Percentiles rank a stretch among this genome's conserved stretches.
Conservation (phyloP, 2,797 vertebrate species). For the Paratrypauchen microcephalus region DNA sequence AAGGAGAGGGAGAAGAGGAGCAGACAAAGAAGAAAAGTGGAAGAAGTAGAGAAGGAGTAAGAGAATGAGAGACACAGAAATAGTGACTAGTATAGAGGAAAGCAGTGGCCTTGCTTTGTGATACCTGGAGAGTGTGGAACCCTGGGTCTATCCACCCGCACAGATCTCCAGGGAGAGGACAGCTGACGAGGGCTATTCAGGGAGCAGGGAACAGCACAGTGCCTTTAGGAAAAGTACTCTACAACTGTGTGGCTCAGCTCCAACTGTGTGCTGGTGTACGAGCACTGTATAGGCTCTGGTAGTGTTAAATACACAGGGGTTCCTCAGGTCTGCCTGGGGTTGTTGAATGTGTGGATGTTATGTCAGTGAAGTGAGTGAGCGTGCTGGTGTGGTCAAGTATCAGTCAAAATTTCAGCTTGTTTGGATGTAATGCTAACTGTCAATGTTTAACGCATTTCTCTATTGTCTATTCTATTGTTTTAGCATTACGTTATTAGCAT, state of each 20-base stretch:
- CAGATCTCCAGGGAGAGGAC: constrained; percentile 56
- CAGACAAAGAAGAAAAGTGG: neutral
- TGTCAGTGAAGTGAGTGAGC: neutral
- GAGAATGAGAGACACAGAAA: neutral
- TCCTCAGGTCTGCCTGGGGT: neutral
- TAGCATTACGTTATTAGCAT: neutral
- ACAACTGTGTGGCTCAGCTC: constrained; percentile 42
- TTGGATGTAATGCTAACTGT: neutral
- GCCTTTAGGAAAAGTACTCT: constrained; percentile 43
- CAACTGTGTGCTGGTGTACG: constrained; percentile 16
- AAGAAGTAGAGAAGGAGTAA: neutral
- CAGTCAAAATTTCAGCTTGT: neutral
- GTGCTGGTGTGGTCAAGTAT: neutral
- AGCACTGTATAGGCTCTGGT: neutral
- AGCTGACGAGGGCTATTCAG: constrained; percentile 59
- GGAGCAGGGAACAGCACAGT: constrained; percentile 39
- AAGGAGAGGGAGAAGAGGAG: constrained; percentile 15
- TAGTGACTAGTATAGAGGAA: neutral
- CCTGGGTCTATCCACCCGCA: constrained; percentile 59
- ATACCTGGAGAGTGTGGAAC: constrained; percentile 59
- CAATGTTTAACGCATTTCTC: neutral
- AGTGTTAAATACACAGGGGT: neutral
- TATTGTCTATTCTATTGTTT: neutral
- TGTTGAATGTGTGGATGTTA: neutral
- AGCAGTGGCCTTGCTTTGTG: constrained; percentile 56